These are phyloP conservation scores for Microctenopoma stevenorrisi DNA, from an alignment of 2,797 vertebrate genomes.

Conservation along the genomic window DNA sequence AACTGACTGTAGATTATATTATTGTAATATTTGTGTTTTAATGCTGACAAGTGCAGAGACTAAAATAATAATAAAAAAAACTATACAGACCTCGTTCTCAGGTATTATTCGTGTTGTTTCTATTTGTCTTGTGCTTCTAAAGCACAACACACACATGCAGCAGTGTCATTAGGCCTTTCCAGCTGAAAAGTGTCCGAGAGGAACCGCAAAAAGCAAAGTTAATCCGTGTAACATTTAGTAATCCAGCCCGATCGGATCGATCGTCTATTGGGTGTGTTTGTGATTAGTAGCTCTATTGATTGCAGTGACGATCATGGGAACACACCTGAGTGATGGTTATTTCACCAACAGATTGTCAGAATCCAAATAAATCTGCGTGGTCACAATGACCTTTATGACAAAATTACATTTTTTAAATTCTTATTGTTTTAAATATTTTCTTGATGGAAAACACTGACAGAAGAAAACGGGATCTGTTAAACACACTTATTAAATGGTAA, in stretches of 20 bases:
- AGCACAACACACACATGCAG: not conserved
- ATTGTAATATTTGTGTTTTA: not conserved
- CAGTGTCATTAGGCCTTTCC: conserved; percentile 26
- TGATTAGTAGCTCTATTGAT: conserved; percentile 78
- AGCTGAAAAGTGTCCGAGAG: conserved; percentile 17
- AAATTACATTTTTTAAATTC: not conserved
- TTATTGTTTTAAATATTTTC: conserved; percentile 13
- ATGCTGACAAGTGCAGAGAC: not conserved
- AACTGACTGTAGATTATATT: not conserved
- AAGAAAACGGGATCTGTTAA: not conserved
- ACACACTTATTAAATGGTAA: conserved; percentile 1
- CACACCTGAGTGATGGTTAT: conserved; percentile 65
- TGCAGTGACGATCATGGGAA: conserved; percentile 67
- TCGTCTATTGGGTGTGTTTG: conserved; percentile 70
- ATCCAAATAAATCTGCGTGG: conserved; percentile 49
- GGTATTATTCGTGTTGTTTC: not conserved
- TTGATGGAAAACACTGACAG: conserved; percentile 13
- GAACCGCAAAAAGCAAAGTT: conserved; percentile 31
- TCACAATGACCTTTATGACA: conserved; percentile 37
- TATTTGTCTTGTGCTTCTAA: not conserved
- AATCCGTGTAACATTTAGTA: conserved; percentile 69
- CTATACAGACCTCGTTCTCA: not conserved
- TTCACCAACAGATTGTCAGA: conserved; percentile 55
- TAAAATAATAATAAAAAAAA: not conserved
- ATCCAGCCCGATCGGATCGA: conserved; percentile 72